Percentiles rank a stretch among this genome's conserved stretches.
These are phyloP conservation scores for Rhynchophorus ferrugineus DNA, from an alignment of 1,140 invertebrate genomes.

Conservation along the genomic window DNA sequence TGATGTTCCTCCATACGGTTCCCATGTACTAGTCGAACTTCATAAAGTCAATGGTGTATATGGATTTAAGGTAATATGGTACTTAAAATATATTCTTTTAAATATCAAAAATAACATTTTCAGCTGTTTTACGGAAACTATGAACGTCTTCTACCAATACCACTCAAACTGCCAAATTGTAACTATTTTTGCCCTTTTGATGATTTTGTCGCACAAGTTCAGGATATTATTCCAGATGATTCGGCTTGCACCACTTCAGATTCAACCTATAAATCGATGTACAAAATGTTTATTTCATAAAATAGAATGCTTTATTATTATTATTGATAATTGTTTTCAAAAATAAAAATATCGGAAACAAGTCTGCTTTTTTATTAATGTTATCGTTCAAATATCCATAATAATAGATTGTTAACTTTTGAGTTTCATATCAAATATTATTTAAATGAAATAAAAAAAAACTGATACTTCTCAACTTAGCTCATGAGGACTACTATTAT, in stretches of 20 bases:
- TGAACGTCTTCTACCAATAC: background rate
- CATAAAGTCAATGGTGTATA: constrained; percentile 24
- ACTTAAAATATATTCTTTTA: background rate
- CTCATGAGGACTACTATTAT: too few species aligned
- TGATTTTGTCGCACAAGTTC: background rate
- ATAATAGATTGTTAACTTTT: too few species aligned
- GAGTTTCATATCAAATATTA: too few species aligned
- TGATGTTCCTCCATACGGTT: constrained; percentile 50
- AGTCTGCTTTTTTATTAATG: too few species aligned
- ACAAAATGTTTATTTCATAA: too few species aligned
- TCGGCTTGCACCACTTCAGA: background rate
- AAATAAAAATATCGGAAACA: too few species aligned
- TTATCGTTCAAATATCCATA: too few species aligned
- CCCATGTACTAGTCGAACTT: constrained; percentile 35
- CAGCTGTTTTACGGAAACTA: constrained; percentile 3
- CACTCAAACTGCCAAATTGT: background rate
- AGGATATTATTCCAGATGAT: constrained; percentile 1
- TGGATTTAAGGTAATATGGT: constrained; percentile 20
- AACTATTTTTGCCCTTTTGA: constrained; percentile 4
- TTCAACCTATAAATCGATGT: too few species aligned
- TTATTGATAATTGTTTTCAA: too few species aligned
- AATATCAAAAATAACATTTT: background rate
- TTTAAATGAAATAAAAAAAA: too few species aligned
- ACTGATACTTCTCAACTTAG: too few species aligned
- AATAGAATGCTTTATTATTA: too few species aligned